Evolutionary conservation across 2,888 invertebrate species (phyloP).

Genomic region (Holacanthella duospinosa): DNA sequence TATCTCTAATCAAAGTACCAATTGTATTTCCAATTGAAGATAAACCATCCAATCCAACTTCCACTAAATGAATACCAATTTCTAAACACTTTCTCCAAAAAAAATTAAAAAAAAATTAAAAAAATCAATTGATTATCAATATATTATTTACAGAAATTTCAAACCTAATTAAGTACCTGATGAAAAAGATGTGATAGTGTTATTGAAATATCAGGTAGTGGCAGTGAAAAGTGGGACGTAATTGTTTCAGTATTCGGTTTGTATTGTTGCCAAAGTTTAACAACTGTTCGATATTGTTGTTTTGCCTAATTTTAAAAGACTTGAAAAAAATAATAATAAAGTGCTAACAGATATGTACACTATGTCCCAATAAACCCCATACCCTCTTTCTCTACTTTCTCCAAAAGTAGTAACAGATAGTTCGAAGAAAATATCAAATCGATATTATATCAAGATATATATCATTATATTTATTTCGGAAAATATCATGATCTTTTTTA

Average conservation of each 20-base stretch:
- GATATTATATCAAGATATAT: too few species aligned
- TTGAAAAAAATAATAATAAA: too few species aligned
- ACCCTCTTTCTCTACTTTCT: neutral
- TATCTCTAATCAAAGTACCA: conserved; percentile 12
- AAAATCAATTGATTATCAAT: neutral
- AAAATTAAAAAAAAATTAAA: neutral
- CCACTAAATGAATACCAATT: conserved; percentile 15
- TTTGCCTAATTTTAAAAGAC: neutral
- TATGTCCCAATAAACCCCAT: too few species aligned
- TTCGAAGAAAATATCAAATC: too few species aligned
- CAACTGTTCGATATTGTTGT: neutral
- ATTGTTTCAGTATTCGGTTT: neutral
- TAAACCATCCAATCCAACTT: conserved; percentile 19
- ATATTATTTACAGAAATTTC: neutral
- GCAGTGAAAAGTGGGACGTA: neutral
- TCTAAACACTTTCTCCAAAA: conserved; percentile 2
- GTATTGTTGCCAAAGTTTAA: neutral
- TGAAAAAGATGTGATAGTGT: neutral
- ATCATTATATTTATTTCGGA: too few species aligned
- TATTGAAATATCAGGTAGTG: neutral
- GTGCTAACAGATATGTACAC: too few species aligned
- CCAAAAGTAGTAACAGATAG: too few species aligned
- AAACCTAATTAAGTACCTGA: too few species aligned
- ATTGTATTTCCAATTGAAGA: conserved; percentile 15
- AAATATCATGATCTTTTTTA: too few species aligned